Conservation (phyloP, 2,113 vertebrate genomes). For the Promerops cafer region DNA sequence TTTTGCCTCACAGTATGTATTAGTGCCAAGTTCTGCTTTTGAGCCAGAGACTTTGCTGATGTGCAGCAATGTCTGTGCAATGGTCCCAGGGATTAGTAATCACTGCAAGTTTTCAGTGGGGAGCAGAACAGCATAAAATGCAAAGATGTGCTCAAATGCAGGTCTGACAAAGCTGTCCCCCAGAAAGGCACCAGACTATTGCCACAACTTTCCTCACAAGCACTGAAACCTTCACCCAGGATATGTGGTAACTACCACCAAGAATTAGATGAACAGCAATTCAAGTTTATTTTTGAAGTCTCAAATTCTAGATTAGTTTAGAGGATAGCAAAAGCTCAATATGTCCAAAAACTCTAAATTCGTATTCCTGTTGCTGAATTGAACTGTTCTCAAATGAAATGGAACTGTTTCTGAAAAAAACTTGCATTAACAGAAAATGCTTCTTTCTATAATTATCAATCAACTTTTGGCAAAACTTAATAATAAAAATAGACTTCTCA, state of each 20-base stretch:
- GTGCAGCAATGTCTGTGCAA: neutral
- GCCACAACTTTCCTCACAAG: neutral
- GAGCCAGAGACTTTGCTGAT: neutral
- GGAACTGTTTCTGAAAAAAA: neutral
- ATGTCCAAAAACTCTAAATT: neutral
- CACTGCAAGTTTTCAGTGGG: neutral
- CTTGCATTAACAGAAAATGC: neutral
- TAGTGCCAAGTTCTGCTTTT: neutral
- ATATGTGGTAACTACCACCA: neutral
- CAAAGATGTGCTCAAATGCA: neutral
- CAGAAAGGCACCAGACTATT: neutral
- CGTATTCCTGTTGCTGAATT: neutral
- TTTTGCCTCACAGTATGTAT: neutral
- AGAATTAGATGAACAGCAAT: neutral
- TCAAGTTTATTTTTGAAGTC: neutral
- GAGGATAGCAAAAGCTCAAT: neutral
- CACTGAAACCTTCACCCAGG: neutral
- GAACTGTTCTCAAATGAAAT: neutral
- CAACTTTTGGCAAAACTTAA: neutral
- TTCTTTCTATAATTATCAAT: neutral
- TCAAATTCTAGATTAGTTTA: neutral
- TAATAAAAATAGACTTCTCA: neutral
- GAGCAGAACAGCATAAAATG: neutral
- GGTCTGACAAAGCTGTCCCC: neutral
- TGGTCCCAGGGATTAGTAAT: neutral